These are phyloP conservation scores for Stichopus horrens DNA, from an alignment of 53 echinoderm and acorn worm genomes.

Conservation along the genomic window DNA sequence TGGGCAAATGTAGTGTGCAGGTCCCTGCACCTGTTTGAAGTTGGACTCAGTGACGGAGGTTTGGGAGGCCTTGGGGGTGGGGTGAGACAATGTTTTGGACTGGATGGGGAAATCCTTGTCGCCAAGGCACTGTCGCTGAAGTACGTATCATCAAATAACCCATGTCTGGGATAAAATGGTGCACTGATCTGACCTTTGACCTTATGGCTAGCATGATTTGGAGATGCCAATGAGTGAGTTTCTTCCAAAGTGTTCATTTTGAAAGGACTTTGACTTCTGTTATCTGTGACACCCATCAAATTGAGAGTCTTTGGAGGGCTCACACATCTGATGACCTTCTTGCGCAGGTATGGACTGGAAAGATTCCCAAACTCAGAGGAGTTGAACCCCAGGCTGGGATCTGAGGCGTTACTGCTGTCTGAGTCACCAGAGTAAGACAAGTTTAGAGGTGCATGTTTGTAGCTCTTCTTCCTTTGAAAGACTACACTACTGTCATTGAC, in stretches of 20 bases:
- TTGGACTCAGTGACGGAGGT: constrained; percentile 39
- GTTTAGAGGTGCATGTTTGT: constrained; percentile 25
- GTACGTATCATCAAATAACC: constrained; percentile 26
- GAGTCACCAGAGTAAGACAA: constrained; percentile 34
- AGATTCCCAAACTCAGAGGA: not conserved
- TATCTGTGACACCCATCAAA: not conserved
- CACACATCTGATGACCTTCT: not conserved
- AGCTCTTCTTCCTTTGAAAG: constrained; percentile 1
- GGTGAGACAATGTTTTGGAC: not conserved
- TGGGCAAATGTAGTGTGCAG: not conserved
- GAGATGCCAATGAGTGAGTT: not conserved
- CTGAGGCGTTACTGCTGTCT: constrained; percentile 12
- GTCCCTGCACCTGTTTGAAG: not conserved
- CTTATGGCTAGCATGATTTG: not conserved
- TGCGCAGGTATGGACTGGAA: not conserved
- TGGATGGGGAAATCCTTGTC: not conserved
- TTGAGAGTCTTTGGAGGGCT: not conserved
- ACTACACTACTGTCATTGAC: not conserved
- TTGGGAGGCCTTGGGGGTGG: constrained; percentile 33
- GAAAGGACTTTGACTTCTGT: not conserved
- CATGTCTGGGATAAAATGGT: constrained; percentile 30
- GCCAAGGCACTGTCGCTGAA: not conserved
- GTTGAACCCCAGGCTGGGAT: not conserved
- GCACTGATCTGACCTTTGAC: constrained; percentile 7
- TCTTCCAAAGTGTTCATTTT: not conserved